A percentile compares a stretch with the other conserved stretches of the same genome.
Conservation (phyloP, 2,888 invertebrate species). For the Oscheius onirici region DNA sequence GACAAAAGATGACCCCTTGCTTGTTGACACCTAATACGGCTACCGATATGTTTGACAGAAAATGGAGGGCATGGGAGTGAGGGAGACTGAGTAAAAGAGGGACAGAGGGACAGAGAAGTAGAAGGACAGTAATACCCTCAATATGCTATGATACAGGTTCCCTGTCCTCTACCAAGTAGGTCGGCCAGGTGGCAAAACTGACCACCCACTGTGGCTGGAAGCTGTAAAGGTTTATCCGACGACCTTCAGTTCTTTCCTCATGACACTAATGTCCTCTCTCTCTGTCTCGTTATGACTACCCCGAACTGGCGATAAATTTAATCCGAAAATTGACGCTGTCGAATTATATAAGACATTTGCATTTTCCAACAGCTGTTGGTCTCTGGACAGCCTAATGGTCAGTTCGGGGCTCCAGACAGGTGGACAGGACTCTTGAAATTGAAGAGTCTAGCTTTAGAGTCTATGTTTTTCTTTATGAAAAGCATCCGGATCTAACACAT, state of each 20-base stretch:
- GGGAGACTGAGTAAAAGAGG: not conserved
- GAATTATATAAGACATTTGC: conserved; percentile 11
- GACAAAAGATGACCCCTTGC: too few species aligned
- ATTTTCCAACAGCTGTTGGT: conserved; percentile 6
- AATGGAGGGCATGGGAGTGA: not conserved
- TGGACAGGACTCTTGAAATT: too few species aligned
- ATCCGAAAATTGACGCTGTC: conserved; percentile 6
- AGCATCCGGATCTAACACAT: too few species aligned
- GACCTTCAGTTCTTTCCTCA: conserved; percentile 5
- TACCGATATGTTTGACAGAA: not conserved
- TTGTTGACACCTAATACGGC: too few species aligned
- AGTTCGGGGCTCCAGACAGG: too few species aligned
- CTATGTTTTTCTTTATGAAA: too few species aligned
- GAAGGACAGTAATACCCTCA: too few species aligned
- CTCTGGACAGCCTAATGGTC: not conserved
- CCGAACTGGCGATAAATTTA: not conserved
- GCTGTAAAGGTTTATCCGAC: conserved; percentile 11
- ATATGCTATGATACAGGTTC: too few species aligned
- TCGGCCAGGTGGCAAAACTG: conserved; percentile 17
- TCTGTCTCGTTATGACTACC: conserved; percentile 7
- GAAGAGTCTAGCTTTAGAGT: too few species aligned
- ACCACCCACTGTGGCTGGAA: conserved; percentile 9
- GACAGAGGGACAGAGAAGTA: not conserved
- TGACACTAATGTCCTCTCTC: conserved; percentile 13
- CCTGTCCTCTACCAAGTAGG: too few species aligned